A percentile compares a stretch with the other conserved stretches of the same genome.
Evolutionary conservation across 2,888 invertebrate species (phyloP).

Genomic region (Netelia virgata): DNA sequence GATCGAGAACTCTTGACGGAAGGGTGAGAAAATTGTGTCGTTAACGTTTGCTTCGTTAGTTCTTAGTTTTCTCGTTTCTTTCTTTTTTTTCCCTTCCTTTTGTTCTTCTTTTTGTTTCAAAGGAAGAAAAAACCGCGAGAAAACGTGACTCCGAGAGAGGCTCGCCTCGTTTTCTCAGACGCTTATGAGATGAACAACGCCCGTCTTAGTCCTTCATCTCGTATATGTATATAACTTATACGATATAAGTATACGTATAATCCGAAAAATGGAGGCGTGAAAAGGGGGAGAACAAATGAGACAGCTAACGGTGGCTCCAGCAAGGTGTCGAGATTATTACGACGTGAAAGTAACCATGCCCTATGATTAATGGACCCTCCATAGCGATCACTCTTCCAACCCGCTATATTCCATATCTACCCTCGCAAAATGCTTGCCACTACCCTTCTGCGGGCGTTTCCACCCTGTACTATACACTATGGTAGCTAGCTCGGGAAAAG

Average conservation of each 20-base stretch:
- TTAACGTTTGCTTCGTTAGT: neutral
- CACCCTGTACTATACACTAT: neutral
- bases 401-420: slow-evolving; percentile 28
- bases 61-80: neutral
- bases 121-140: neutral
- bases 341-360: slow-evolving; percentile 75
- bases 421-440: slow-evolving; percentile 50
- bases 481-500: slow-evolving; percentile 15
- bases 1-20: too few relatives aligned
- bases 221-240: neutral
- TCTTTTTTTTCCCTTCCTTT: neutral
- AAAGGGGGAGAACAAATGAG: slow-evolving; percentile 59
- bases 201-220: neutral
- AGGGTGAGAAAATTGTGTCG: too few relatives aligned
- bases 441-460: slow-evolving; percentile 22
- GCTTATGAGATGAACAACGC: neutral
- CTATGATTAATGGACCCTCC: slow-evolving; percentile 79
- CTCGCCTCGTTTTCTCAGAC: neutral
- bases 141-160: slow-evolving; percentile 9
- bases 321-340: slow-evolving; percentile 74
- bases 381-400: slow-evolving; percentile 68
- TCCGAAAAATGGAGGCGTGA: slow-evolving; percentile 15
- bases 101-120: neutral
- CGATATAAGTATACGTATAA: neutral
- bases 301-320: slow-evolving; percentile 55